Conservation (phyloP, 2,113 vertebrate species). For the Poecile atricapillus region DNA sequence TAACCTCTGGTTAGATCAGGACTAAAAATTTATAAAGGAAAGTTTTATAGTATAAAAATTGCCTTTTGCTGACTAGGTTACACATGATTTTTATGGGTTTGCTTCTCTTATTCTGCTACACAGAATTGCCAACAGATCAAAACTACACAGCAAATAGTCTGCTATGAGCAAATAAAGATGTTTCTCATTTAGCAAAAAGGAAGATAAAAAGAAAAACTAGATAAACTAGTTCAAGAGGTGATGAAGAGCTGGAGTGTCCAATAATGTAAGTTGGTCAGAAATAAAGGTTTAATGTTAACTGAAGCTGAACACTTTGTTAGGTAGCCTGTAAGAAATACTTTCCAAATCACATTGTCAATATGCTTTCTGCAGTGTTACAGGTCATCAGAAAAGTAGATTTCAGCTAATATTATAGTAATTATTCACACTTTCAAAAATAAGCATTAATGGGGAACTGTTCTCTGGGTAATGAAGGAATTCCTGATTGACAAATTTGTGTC, state of each 20-base stretch:
- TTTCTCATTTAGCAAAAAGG: not conserved
- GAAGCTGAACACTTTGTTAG: not conserved
- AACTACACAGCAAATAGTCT: not conserved
- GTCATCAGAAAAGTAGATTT: not conserved
- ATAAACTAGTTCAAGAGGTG: not conserved
- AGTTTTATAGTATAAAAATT: not conserved
- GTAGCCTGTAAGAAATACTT: not conserved
- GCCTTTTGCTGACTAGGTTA: not conserved
- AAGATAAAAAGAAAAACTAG: not conserved
- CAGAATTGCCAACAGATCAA: not conserved
- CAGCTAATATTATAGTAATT: not conserved
- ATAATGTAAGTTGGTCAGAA: not conserved
- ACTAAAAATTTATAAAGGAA: not conserved
- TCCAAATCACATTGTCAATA: not conserved
- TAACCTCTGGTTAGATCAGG: not conserved
- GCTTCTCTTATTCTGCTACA: not conserved
- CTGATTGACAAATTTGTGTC: not conserved
- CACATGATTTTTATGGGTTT: not conserved
- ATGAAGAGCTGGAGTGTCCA: not conserved
- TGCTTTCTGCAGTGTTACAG: not conserved
- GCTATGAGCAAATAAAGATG: not conserved
- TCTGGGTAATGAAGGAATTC: not conserved
- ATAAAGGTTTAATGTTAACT: not conserved
- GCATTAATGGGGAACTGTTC: not conserved
- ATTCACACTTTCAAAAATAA: not conserved